phyloP scores from a whole-genome alignment of 2,113 vertebrate genomes.

The Grus americana region DNA sequence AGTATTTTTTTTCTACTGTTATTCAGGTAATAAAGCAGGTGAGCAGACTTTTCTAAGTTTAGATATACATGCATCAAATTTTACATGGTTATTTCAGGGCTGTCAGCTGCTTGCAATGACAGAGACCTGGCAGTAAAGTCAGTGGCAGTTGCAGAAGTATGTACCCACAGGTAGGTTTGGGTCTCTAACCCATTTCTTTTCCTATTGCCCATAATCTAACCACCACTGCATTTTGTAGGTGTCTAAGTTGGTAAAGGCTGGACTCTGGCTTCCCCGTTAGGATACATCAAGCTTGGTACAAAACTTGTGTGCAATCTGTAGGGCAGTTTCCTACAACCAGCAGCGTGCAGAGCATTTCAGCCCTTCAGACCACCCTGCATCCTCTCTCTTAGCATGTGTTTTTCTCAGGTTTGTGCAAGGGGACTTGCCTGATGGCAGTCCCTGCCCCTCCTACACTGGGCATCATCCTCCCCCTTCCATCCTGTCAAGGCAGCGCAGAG shows the following conservation, averaged over 20 bases:
- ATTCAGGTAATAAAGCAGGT: neutral
- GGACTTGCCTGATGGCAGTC: neutral
- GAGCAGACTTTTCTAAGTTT: neutral
- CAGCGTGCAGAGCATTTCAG: neutral
- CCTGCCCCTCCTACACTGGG: neutral
- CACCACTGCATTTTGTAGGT: neutral
- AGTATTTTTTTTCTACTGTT: neutral
- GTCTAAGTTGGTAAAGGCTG: neutral
- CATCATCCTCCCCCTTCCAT: neutral
- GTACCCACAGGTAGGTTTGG: neutral
- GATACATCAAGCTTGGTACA: no score
- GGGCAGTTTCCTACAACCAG: neutral
- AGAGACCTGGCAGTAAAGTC: neutral
- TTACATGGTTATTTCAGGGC: neutral
- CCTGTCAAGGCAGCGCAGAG: neutral
- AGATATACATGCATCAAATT: neutral
- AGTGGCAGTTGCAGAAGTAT: neutral
- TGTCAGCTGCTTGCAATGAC: neutral
- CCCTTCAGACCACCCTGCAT: accelerated
- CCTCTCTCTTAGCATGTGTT: neutral
- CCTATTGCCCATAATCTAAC: neutral
- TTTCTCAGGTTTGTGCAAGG: neutral
- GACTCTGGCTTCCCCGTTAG: neutral
- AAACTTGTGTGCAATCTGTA: accelerated
- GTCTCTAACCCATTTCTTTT: neutral